A percentile compares a stretch with the other conserved stretches of the same genome.
phyloP scores from a whole-genome alignment of 2,888 invertebrate genomes.

The Sphecodes monilicornis region DNA sequence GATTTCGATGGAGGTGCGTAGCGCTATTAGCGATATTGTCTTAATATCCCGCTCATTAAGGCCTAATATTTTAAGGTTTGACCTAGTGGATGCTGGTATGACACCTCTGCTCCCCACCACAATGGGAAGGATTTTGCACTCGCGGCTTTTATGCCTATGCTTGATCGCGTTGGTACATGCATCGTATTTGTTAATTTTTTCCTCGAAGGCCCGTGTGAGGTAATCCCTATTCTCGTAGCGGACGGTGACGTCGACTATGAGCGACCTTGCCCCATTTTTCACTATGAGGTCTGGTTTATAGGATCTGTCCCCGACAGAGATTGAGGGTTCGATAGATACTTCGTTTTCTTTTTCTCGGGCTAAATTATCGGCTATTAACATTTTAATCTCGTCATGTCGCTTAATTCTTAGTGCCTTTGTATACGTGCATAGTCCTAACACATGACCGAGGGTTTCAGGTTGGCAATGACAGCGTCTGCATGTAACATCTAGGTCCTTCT shows the following conservation, averaged over 20 bases:
- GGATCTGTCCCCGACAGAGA: not conserved
- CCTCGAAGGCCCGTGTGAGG: not conserved
- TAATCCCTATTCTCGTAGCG: not conserved
- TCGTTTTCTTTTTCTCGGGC: not conserved
- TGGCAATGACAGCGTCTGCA: not conserved
- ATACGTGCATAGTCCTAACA: not conserved
- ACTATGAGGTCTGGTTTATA: not conserved
- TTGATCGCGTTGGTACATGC: no score
- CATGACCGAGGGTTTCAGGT: no score
- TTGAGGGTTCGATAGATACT: not conserved
- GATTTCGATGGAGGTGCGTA: conserved; percentile 10
- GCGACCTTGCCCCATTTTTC: not conserved
- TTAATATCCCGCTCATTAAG: not conserved
- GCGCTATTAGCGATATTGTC: not conserved
- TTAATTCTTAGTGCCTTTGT: conserved; percentile 7
- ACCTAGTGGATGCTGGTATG: conserved; percentile 5
- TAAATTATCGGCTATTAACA: not conserved
- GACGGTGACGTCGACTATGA: conserved; percentile 2
- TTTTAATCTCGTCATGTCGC: conserved; percentile 20
- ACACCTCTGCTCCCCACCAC: conserved; percentile 34
- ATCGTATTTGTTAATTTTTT: not conserved
- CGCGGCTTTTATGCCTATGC: no score
- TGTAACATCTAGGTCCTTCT: not conserved
- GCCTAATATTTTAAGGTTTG: not conserved
- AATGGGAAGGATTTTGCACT: conserved; percentile 23